These are phyloP conservation scores for Mobula birostris DNA, from an alignment of 2,113 vertebrate species.

Conservation along the genomic window DNA sequence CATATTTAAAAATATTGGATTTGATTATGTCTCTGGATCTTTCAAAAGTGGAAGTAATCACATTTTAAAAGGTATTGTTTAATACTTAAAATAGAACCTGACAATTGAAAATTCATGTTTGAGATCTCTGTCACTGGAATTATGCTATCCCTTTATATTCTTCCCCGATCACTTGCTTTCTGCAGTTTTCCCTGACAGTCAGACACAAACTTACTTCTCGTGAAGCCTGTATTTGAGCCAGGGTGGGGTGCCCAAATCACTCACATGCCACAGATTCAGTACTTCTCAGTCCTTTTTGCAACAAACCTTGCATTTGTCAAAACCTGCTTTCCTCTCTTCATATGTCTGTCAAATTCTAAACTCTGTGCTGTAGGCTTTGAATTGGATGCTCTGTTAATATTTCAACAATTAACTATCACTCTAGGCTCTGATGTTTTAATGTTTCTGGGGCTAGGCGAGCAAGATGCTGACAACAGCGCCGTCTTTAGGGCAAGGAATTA, in stretches of 20 bases:
- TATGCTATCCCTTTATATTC: background rate
- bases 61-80: background rate
- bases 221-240: background rate
- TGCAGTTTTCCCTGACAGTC: background rate
- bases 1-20: slow-evolving; percentile 22
- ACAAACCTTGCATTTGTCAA: background rate
- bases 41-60: slow-evolving; percentile 16
- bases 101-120: slow-evolving; percentile 13
- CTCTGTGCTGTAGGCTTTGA: background rate
- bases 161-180: background rate
- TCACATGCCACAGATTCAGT: background rate
- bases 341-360: background rate
- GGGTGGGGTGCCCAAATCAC: background rate
- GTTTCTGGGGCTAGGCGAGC: background rate
- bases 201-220: background rate
- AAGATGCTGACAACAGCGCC: slow-evolving; percentile 30
- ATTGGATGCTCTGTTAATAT: background rate
- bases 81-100: slow-evolving; percentile 10
- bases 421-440: background rate
- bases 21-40: slow-evolving; percentile 7
- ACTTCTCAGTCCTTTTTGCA: background rate
- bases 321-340: background rate
- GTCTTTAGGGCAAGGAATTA: background rate
- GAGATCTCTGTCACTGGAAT: slow-evolving; percentile 15
- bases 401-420: background rate